phyloP scores from a whole-genome alignment of 2,888 invertebrate genomes.

The Rhopalosiphum nymphaeae region DNA sequence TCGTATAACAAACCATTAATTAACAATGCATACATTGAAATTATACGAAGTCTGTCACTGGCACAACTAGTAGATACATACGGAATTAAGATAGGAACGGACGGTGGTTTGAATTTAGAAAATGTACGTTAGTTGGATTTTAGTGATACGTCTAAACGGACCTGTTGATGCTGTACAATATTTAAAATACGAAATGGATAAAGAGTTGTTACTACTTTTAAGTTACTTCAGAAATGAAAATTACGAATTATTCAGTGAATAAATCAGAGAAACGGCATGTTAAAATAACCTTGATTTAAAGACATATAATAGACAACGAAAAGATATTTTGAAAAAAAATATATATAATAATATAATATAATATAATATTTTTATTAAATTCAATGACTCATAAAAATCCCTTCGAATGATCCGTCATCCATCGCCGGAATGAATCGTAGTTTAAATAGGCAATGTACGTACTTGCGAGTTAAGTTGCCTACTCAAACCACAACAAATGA shows the following conservation, averaged over 20 bases:
- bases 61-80: too few relatives aligned
- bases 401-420: background rate
- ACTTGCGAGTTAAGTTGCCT: background rate
- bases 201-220: background rate
- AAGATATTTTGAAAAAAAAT: background rate
- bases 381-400: slow-evolving; percentile 36
- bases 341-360: too few relatives aligned
- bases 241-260: background rate
- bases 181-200: background rate
- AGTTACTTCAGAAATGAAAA: background rate
- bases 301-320: background rate
- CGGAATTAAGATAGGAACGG: background rate
- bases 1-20: too few relatives aligned
- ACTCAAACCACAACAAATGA: background rate
- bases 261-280: background rate
- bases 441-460: background rate
- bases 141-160: background rate
- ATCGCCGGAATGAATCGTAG: slow-evolving; percentile 17
- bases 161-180: background rate
- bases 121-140: too few relatives aligned
- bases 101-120: background rate
- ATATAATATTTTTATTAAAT: background rate
- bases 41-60: too few relatives aligned
- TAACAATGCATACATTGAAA: too few relatives aligned
- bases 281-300: background rate